These are phyloP conservation scores for Venturia canescens DNA, from an alignment of 1,140 invertebrate species.

Conservation along the genomic window DNA sequence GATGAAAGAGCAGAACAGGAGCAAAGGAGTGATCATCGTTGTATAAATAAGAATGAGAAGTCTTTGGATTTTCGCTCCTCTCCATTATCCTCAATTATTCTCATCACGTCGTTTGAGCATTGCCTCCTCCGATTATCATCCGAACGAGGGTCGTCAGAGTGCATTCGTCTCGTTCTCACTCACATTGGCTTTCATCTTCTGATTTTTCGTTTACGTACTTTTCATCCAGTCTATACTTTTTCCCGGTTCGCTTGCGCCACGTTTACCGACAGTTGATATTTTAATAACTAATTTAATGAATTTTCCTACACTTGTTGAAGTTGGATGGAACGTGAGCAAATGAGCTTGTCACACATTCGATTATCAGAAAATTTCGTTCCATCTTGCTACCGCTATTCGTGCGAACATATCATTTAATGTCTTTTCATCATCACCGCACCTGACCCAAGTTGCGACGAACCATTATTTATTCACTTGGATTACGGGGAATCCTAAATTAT, in stretches of 20 bases:
- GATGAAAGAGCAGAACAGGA: slow-evolving; percentile 1
- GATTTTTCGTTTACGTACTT: slow-evolving; percentile 12
- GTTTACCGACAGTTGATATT: slow-evolving; percentile 29
- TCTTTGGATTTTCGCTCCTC: not conserved
- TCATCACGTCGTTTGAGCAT: not conserved
- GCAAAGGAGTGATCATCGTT: not conserved
- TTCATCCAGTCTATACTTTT: not conserved
- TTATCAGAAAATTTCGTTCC: slow-evolving; percentile 22
- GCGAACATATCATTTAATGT: slow-evolving; percentile 56
- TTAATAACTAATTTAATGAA: slow-evolving; percentile 41
- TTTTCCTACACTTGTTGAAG: slow-evolving; percentile 47
- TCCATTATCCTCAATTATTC: not conserved
- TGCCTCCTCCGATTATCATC: not conserved
- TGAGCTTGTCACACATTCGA: slow-evolving; percentile 9
- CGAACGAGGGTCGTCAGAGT: not conserved
- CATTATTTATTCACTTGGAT: slow-evolving; percentile 45
- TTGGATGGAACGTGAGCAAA: slow-evolving; percentile 39
- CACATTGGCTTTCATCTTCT: not conserved
- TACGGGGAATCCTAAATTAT: slow-evolving; percentile 36
- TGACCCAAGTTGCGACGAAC: not conserved
- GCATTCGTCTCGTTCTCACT: not conserved
- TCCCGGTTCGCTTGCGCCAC: slow-evolving; percentile 46
- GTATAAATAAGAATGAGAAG: not conserved
- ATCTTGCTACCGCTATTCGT: slow-evolving; percentile 30
- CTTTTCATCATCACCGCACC: slow-evolving; percentile 1